Base-by-base conservation (phyloP, 2,113 vertebrate genomes). In the Lophura nycthemera region DNA sequence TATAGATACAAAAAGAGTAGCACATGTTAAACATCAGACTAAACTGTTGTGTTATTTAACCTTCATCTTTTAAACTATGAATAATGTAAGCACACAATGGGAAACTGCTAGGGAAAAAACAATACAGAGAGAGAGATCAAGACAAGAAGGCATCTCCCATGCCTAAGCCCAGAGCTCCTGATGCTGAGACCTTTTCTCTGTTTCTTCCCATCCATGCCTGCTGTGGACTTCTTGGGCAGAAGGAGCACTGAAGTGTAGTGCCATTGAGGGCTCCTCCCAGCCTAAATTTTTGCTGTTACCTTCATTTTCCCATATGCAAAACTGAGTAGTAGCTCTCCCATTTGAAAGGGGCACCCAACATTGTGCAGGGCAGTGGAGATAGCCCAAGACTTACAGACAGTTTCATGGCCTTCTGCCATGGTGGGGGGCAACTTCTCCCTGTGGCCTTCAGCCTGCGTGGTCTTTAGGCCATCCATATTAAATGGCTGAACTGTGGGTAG, bases 111-210 rank as follows among this genome's bases (percentile, higher is more conserved):
- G 32, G 20, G 34, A 24, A 24, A 83, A 56, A 76, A 67, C 0
- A 2, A 25, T 17, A 8, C 0, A 8, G 34, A 8, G 38, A 5
- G 12, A 8, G 48, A 11, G 20, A 64, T 30, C 2, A 5, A 1
- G 4, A 32, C 6, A 8, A 32, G 17, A 52, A 71, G 15, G 36
- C 3, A 25, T 40, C 12, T 20, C 11, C 1, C 10, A 15, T 73
- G 24, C 6, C 32, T 13, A 36, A 47, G 7, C 38, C 16, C 7
- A 60, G 45, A 32, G 38, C 43, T 4, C 0, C 0, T 1, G 14
- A 11, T 6, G 38, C 12, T 0, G 0, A 63, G 66, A 45, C 7
- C n/a, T 43, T n/a, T 36, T 34, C 61, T 25, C 29, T 1, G 0
- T 45, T 22, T 52, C 15, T 1, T 47, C 29, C 45, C 8, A 4